Conservation (phyloP, 2,797 vertebrate species). For the Crypturellus tataupa region DNA sequence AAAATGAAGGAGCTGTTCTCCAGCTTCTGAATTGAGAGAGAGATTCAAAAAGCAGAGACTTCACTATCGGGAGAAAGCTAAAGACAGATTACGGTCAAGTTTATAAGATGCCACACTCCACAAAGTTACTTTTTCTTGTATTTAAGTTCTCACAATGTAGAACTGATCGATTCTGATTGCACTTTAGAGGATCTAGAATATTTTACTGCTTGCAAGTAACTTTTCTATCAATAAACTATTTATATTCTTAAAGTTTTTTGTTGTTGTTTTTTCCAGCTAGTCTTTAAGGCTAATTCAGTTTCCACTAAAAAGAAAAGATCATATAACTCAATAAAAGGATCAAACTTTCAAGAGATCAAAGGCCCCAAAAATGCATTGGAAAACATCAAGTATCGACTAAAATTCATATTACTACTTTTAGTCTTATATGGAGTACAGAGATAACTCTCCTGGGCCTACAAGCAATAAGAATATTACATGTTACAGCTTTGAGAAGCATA, state of each 20-base stretch:
- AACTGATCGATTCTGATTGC: not conserved
- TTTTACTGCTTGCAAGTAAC: not conserved
- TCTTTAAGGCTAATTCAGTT: not conserved
- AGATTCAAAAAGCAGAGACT: not conserved
- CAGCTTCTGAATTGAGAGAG: not conserved
- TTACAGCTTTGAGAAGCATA: not conserved
- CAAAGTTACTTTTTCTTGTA: not conserved
- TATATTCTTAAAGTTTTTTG: not conserved
- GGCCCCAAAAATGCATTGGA: not conserved
- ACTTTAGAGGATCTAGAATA: not conserved
- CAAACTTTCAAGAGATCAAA: not conserved
- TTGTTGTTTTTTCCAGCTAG: not conserved
- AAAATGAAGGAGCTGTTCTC: not conserved
- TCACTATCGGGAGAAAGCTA: not conserved
- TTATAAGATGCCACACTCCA: not conserved
- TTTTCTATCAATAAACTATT: not conserved
- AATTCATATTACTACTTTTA: fast-evolving
- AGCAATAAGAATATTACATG: not conserved
- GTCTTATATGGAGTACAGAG: not conserved
- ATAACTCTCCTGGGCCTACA: not conserved
- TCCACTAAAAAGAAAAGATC: not conserved
- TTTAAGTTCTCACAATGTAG: not conserved
- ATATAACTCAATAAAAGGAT: not conserved
- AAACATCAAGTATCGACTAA: not conserved
- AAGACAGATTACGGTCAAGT: not conserved